Percentiles rank a stretch among this genome's conserved stretches.
Evolutionary conservation across 2,797 vertebrate species (phyloP).

Genomic region (Siniperca undulata): DNA sequence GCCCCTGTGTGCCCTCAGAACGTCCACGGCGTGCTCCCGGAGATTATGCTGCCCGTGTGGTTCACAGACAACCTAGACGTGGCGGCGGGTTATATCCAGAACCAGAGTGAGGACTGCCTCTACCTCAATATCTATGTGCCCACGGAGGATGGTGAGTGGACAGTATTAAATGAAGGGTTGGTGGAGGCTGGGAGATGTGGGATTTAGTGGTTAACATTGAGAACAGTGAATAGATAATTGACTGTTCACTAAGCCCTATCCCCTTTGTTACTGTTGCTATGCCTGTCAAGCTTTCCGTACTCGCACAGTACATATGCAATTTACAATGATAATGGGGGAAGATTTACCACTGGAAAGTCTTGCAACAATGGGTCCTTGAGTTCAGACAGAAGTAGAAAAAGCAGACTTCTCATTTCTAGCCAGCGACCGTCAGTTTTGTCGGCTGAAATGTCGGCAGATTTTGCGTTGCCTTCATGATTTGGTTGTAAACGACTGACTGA

Average conservation of each 20-base stretch:
- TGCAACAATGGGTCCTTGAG: neutral
- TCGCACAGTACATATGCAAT: neutral
- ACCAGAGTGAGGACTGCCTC: conserved; percentile 96
- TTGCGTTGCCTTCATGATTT: neutral
- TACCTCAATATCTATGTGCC: conserved; percentile 96
- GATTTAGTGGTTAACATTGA: conserved; percentile 5
- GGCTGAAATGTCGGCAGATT: neutral
- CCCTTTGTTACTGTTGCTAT: neutral
- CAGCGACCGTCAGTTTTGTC: neutral
- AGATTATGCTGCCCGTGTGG: conserved; percentile 96
- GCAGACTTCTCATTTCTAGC: neutral
- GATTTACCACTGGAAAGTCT: neutral
- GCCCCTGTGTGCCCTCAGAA: conserved; percentile 96
- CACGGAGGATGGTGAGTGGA: conserved; percentile 93
- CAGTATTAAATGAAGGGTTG: conserved; percentile 3
- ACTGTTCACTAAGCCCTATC: conserved; percentile 34
- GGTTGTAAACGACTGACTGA: neutral
- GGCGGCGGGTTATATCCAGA: conserved; percentile 93
- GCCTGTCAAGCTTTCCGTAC: conserved; percentile 27
- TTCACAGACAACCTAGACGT: conserved; percentile 95
- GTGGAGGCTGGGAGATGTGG: conserved; percentile 12
- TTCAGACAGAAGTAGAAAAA: neutral
- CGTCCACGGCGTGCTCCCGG: conserved; percentile 92
- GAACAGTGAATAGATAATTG: neutral
- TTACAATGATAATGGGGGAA: neutral